phyloP scores from a whole-genome alignment of 2,888 invertebrate genomes.

The Gymnocheta viridis region DNA sequence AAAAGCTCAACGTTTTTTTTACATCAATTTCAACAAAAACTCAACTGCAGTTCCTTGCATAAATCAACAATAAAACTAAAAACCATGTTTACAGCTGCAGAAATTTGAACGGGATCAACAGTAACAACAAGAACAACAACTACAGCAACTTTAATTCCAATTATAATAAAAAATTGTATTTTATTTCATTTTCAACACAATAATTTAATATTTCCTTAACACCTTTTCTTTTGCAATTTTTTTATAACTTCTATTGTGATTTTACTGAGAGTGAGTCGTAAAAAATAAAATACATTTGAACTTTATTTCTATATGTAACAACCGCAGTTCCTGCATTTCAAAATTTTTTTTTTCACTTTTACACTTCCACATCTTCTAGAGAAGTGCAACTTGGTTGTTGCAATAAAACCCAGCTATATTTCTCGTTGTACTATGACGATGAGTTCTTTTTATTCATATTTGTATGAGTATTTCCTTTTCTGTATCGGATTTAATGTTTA shows the following conservation, averaged over 20 bases:
- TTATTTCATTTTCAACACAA: constrained; percentile 28
- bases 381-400: background rate
- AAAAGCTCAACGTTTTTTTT: background rate
- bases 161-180: background rate
- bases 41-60: constrained; percentile 35
- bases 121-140: background rate
- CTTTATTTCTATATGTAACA: constrained; percentile 49
- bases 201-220: constrained; percentile 63
- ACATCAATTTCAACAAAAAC: constrained; percentile 1
- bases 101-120: background rate
- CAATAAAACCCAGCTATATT: background rate
- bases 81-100: background rate
- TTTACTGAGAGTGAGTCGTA: constrained; percentile 7
- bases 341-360: background rate
- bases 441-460: constrained; percentile 54
- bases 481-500: constrained; percentile 47
- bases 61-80: background rate
- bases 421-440: no score
- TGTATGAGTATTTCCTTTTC: constrained; percentile 48
- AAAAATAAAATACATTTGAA: constrained; percentile 48
- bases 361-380: background rate
- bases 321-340: constrained; percentile 59
- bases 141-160: background rate
- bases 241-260: constrained; percentile 37
- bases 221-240: constrained; percentile 27